Evolutionary conservation across 2,797 vertebrate species (phyloP), one percentile per base, ranked within the genome.

Genomic region (Hylomyscus alleni): DNA sequence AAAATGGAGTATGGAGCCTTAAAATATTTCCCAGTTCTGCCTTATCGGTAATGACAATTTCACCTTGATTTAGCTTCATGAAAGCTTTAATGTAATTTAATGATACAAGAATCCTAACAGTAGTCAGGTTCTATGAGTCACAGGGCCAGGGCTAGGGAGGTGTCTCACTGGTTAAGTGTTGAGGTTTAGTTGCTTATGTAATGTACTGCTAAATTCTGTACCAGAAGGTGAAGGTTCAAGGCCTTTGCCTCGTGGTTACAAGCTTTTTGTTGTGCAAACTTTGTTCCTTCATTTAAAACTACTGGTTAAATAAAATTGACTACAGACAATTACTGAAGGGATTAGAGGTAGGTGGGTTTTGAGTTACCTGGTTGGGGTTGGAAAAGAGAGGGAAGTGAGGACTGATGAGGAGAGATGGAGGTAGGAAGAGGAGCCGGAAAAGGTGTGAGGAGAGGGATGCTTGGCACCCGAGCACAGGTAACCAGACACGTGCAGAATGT

Each of bases 51-150:
- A 58, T 1, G n/a, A 50, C 9, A 26, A 31, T 1, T n/a, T 47
- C 26, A 26, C 2, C 8, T 58, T 65, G n/a, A 37, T n/a, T 52
- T 93, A 13, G 67, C 60, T 86, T 58, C 26, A 22, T 52, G 52
- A 76, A 85, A 90, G 92, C 47, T 29, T 37, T 37, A 91, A 60
- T 69, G 31, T 40, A 65, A 91, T 65, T 60, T 69, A 75, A 89
- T 50, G 56, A 75, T 5, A 65, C 5, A 20, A 47, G 22, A 50
- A 26, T 56, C 34, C 31, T 34, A 78, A 76, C 24, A 26, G 69
- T 80, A 31, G 12, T 0, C 9, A n/a, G 78, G 80, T 1, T 44
- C 65, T 52, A 86, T 85, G 50, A 72, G 67, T 72, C 84, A 37
- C 44, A 69, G 65, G 65, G 29, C 12, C 84, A 72, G 44, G 19